Base-by-base conservation (phyloP, 2,797 vertebrate species). In the Ceryle rudis region DNA sequence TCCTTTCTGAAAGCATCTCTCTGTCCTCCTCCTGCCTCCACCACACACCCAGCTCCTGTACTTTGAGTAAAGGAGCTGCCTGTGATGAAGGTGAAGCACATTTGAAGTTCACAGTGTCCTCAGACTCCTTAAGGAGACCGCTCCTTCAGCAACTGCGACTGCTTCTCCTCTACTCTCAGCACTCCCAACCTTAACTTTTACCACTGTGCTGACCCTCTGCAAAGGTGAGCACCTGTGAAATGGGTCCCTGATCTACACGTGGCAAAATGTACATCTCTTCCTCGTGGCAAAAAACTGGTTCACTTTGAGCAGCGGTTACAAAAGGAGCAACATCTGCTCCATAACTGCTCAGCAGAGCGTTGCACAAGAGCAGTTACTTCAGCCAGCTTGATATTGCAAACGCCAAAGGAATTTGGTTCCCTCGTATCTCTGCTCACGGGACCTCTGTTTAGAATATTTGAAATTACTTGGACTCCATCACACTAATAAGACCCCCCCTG, bases 391-490 rank as follows among this genome's bases (percentile, higher is more conserved):
- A 90, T 51, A 90, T 60, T 94, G 93, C 88, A 92, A 94, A 96
- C 42, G 78, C 94, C 92, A 64, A 87, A 95, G 94, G 94, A 94
- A 95, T 96, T 72, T 41, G 51, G 46, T 93, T 95, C 77, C 47
- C 71, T 81, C 0, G 3, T 75, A 93, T 86, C 73, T 90, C 94
- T 74, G 5, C 94, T 88, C 92, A 65, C 1, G 2, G 78, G 93
- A 94, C 85, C 65, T 96, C 94, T 91, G 93, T 88, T 95, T 93
- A 81, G 72, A 95, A 96, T 94, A 93, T 51, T 90, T 97, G 87
- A 75, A 96, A 96, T 96, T 95, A 86, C 74, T 96, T 35, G 79
- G 77, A 89, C 79, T 94, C 77, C 58, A 70, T 65, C 31, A 72
- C 21, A 7, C 52, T 49, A 77, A n/a, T 14, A 72, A 31, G 87